Evolutionary conservation across 2,797 vertebrate genomes (phyloP).

Genomic region (Perodicticus potto): DNA sequence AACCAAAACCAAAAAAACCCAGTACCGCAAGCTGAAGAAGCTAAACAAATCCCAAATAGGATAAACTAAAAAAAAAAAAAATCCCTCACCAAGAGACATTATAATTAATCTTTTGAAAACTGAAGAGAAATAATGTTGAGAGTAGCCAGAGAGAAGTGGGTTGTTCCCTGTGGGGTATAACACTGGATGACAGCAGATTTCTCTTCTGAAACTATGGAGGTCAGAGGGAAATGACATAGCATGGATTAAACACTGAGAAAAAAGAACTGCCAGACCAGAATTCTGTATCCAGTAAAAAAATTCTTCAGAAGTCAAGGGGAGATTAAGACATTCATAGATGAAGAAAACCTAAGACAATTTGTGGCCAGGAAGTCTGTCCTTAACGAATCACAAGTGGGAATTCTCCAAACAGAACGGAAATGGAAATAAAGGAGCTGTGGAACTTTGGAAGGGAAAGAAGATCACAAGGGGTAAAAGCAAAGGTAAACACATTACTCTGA

Average conservation of each 20-base stretch:
- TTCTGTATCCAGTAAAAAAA: not conserved
- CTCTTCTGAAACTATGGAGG: accelerated
- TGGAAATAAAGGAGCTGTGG: accelerated
- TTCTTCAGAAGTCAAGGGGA: not conserved
- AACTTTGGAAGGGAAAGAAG: not conserved
- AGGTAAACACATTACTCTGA: no score
- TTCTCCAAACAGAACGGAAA: not conserved
- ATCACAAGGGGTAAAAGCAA: not conserved
- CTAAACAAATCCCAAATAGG: not conserved
- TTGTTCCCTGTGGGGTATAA: accelerated
- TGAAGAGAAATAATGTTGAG: not conserved
- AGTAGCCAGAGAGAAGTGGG: not conserved
- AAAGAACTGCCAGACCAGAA: accelerated
- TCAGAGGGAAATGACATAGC: not conserved
- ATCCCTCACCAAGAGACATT: not conserved
- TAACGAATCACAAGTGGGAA: not conserved
- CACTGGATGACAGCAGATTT: accelerated
- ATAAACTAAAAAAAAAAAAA: not conserved
- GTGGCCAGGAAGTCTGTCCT: not conserved
- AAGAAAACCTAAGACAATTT: not conserved
- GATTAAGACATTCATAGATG: not conserved
- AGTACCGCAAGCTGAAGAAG: not conserved
- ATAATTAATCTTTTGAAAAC: not conserved
- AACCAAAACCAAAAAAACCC: no score
- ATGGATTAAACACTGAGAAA: accelerated